phyloP scores from a whole-genome alignment of 2,888 invertebrate genomes.

The Pterostichus niger region DNA sequence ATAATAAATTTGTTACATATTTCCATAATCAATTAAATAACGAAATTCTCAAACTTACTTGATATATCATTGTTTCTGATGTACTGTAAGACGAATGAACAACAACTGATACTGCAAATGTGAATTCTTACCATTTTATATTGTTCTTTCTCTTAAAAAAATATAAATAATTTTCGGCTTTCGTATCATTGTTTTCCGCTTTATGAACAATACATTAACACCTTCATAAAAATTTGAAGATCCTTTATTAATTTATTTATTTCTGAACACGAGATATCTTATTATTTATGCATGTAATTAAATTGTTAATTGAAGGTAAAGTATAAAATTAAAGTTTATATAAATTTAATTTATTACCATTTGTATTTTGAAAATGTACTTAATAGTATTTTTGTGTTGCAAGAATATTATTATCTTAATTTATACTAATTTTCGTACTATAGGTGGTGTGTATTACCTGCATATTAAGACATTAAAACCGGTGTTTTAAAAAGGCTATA shows the following conservation, averaged over 20 bases:
- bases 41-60: not conserved
- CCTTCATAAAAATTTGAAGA: not conserved
- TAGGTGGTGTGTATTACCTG: too few relatives aligned
- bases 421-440: too few relatives aligned
- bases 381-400: not conserved
- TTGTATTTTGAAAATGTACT: too few relatives aligned
- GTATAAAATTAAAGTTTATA: too few relatives aligned
- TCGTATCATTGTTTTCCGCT: slow-evolving; percentile 20
- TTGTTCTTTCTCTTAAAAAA: slow-evolving; percentile 1
- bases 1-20: too few relatives aligned
- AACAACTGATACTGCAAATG: not conserved
- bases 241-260: too few relatives aligned
- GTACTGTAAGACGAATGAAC: not conserved
- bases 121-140: slow-evolving; percentile 5
- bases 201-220: not conserved
- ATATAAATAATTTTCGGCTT: slow-evolving; percentile 8
- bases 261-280: too few relatives aligned
- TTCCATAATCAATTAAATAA: not conserved
- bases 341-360: not conserved
- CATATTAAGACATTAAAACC: too few relatives aligned
- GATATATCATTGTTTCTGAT: not conserved
- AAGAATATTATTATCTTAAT: not conserved
- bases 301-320: too few relatives aligned
- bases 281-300: too few relatives aligned
- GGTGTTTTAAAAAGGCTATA: too few relatives aligned